Evolutionary conservation across 2,888 invertebrate genomes (phyloP).

Genomic region (Phymatocera aterrima): DNA sequence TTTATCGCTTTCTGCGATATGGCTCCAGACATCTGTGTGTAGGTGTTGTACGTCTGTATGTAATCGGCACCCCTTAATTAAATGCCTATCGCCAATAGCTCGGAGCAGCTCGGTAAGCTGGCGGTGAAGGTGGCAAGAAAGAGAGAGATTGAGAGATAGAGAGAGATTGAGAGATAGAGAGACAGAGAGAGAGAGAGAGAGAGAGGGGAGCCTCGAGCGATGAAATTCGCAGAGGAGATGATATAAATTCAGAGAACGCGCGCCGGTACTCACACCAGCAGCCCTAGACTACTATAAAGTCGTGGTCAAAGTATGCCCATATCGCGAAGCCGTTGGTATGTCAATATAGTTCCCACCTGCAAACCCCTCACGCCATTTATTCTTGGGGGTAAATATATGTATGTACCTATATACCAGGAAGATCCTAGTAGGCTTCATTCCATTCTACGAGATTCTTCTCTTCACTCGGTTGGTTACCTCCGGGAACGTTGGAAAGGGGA

Average conservation of each 20-base stretch:
- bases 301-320: conserved; percentile 73
- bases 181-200: too few species aligned
- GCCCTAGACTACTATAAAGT: conserved; percentile 68
- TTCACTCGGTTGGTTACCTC: background rate
- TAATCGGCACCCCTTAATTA: conserved; percentile 27
- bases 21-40: too few species aligned
- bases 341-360: conserved; percentile 66
- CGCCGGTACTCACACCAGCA: conserved; percentile 42
- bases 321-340: conserved; percentile 70
- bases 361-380: background rate
- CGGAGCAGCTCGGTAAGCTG: background rate
- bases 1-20: too few species aligned
- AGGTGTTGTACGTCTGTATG: too few species aligned
- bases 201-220: background rate
- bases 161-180: too few species aligned
- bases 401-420: background rate
- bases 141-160: too few species aligned
- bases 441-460: conserved; percentile 17
- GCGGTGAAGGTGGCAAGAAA: background rate
- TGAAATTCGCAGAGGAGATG: conserved; percentile 48
- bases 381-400: background rate
- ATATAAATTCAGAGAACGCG: conserved; percentile 60
- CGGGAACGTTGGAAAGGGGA: conserved; percentile 4
- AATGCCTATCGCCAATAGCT: conserved; percentile 1
- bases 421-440: background rate